phyloP scores from a whole-genome alignment of 2,797 vertebrate species.

The Etheostoma nigrum region DNA sequence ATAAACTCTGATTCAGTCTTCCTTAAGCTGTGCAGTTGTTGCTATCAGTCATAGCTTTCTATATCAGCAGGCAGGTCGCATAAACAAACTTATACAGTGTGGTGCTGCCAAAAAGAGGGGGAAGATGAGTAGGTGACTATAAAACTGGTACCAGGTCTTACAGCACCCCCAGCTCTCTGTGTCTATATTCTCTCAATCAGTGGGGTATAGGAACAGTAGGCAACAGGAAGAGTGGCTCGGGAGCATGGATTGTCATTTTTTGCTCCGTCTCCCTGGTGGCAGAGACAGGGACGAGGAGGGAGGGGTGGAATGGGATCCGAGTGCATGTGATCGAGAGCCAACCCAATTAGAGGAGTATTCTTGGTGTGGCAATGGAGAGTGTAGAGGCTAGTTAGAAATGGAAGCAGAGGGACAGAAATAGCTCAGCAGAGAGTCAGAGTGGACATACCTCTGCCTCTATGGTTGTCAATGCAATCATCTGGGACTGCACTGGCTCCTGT shows the following conservation, averaged over 20 bases:
- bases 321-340: conserved; percentile 66
- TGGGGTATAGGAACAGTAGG: conserved; percentile 22
- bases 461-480: conserved; percentile 59
- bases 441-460: conserved; percentile 68
- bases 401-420: conserved; percentile 80
- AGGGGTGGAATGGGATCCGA: conserved; percentile 58
- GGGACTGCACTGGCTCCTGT: conserved; percentile 47
- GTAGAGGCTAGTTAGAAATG: conserved; percentile 48
- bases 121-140: conserved; percentile 26
- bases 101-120: conserved; percentile 35
- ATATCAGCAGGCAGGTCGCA: conserved; percentile 59
- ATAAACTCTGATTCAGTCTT: conserved; percentile 66
- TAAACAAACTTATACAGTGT: conserved; percentile 59
- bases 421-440: conserved; percentile 60
- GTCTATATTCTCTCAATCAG: conserved; percentile 54
- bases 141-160: conserved; percentile 21
- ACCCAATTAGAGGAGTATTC: conserved; percentile 82
- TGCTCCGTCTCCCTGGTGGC: conserved; percentile 42
- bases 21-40: conserved; percentile 72
- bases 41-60: conserved; percentile 71
- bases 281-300: conserved; percentile 22
- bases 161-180: conserved; percentile 17
- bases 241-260: conserved; percentile 33
- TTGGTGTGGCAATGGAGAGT: conserved; percentile 65
- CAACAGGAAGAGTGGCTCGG: conserved; percentile 47